Percentiles rank a stretch among this genome's conserved stretches.
Evolutionary conservation across 2,797 vertebrate species (phyloP).

Genomic region (Bucorvus abyssinicus): DNA sequence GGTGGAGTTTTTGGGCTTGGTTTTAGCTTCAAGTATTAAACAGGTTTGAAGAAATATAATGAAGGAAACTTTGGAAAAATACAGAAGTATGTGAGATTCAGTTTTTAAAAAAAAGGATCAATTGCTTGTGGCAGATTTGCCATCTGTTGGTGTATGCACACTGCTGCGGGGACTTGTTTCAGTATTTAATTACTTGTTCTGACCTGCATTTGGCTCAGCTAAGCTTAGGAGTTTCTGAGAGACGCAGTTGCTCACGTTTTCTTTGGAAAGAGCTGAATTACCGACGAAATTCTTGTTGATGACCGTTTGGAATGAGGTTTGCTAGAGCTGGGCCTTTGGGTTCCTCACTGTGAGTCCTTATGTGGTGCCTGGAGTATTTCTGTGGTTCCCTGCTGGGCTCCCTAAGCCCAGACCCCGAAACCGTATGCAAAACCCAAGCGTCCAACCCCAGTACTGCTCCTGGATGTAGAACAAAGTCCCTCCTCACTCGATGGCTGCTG

Average conservation of each 20-base stretch:
- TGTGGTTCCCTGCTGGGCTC: neutral
- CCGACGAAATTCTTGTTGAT: neutral
- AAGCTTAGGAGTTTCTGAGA: neutral
- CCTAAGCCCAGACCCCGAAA: neutral
- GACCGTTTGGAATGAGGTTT: neutral
- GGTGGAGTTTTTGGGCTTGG: neutral
- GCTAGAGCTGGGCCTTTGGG: neutral
- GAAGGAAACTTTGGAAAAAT: neutral
- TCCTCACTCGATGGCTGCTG: no score
- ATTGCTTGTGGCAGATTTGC: constrained; percentile 10
- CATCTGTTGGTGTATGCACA: constrained; percentile 8
- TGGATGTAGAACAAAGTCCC: neutral
- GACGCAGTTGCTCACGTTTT: neutral
- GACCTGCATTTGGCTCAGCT: neutral
- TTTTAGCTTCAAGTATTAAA: neutral
- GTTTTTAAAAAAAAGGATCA: neutral
- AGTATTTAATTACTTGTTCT: neutral
- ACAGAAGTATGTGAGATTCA: neutral
- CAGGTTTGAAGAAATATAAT: neutral
- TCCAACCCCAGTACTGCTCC: neutral
- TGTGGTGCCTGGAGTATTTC: neutral
- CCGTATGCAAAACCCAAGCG: neutral
- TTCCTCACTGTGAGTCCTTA: neutral
- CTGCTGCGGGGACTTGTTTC: neutral
- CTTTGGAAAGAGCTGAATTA: neutral